Conservation (phyloP, 2,888 invertebrate genomes). For the Formica aserva region DNA sequence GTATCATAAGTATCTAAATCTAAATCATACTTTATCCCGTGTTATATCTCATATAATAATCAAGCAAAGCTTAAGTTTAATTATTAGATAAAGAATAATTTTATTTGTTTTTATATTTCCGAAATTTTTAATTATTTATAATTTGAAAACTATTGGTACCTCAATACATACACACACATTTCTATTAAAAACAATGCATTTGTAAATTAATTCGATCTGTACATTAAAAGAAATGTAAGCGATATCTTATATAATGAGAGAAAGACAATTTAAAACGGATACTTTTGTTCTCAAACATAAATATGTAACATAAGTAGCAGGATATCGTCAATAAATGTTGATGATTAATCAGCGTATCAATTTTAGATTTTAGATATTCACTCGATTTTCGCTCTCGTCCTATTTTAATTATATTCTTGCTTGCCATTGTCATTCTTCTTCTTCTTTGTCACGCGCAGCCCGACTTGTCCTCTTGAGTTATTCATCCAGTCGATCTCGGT, state of each 20-base stretch:
- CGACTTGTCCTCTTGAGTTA: slow-evolving; percentile 51
- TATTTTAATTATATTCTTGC: not conserved
- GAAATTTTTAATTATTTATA: not conserved
- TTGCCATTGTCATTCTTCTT: slow-evolving; percentile 27
- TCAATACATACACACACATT: not conserved
- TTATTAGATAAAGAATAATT: not conserved
- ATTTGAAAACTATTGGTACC: not conserved
- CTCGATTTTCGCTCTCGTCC: not conserved
- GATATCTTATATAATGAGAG: not conserved
- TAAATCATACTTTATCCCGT: not conserved
- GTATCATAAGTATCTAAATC: not conserved
- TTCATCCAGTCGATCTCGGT: slow-evolving; percentile 84
- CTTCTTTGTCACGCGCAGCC: slow-evolving; percentile 5
- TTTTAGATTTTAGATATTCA: not conserved
- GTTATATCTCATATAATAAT: not conserved
- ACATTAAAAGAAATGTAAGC: not conserved
- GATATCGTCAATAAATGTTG: not conserved
- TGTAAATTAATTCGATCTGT: not conserved
- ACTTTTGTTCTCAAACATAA: slow-evolving; percentile 13
- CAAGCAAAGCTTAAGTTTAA: not conserved
- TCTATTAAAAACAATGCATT: not conserved
- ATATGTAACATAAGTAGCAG: not conserved
- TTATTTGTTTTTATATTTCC: not conserved
- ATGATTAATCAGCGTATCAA: not conserved
- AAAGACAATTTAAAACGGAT: not conserved